Base-by-base conservation (phyloP, 2,888 invertebrate species). In the Hololepta plana region DNA sequence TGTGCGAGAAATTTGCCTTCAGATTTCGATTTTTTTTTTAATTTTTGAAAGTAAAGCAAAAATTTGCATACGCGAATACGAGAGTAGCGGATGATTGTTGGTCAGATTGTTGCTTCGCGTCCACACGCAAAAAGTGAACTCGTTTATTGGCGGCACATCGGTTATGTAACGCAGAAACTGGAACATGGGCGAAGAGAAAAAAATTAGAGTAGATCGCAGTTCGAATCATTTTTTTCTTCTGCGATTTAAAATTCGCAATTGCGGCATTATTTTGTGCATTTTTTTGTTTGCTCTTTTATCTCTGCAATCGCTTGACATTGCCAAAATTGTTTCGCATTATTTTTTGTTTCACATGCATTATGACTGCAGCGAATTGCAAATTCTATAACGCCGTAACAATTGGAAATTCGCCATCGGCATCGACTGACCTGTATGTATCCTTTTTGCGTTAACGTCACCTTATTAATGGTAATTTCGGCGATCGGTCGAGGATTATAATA, bases 401-500 rank as follows among this genome's bases (percentile, higher is more conserved):
- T n/a, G n/a, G n/a, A n/a, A n/a, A n/a, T n/a, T n/a, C n/a, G n/a
- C n/a, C n/a, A n/a, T n/a, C n/a, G n/a, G n/a, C n/a, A n/a, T n/a
- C n/a, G n/a, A n/a, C n/a, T n/a, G n/a, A 72, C 73, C 66, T 74
- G 73, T 24, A 72, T 67, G 40, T 66, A 74, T 40, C 72, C 72
- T 42, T 62, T 65, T 46, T 74, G 74, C 2, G 68, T 67, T n/a
- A 74, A 49, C 8, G 60, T 51, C 12, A 67, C 60, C 52, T 70
- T 71, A 38, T 68, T 66, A 32, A 70, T 59, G 15, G 14, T 20
- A 8, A 24, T 9, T 12, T 29, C 23, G 4, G 3, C n/a, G 12
- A n/a, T n/a, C n/a, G n/a, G n/a, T n/a, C n/a, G n/a, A n/a, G n/a
- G n/a, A n/a, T n/a, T n/a, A n/a, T n/a, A n/a, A n/a, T n/a, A n/a